phyloP scores from a whole-genome alignment of 2,888 invertebrate species.

The Chrysolina americana region DNA sequence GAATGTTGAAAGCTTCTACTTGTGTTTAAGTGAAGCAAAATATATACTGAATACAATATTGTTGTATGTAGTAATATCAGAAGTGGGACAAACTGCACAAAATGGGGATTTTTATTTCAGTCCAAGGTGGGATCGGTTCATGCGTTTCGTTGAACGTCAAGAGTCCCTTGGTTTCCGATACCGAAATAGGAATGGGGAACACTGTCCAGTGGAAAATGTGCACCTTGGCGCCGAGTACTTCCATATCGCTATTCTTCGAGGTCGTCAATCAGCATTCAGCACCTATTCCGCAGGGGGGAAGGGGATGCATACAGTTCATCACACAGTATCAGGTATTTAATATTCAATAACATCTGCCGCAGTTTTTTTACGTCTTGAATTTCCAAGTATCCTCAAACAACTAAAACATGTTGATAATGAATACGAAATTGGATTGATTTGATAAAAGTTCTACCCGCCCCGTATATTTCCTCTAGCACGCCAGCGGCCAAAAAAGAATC shows the following conservation, averaged over 20 bases:
- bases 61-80: background rate
- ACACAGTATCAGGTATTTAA: constrained; percentile 89
- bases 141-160: constrained; percentile 96
- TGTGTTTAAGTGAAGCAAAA: too few relatives aligned
- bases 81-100: background rate
- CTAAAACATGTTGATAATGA: too few relatives aligned
- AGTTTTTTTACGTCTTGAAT: too few relatives aligned
- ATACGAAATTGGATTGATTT: too few relatives aligned
- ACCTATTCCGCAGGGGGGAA: constrained; percentile 94
- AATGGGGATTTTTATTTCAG: constrained; percentile 65
- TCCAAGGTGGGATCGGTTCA: constrained; percentile 95
- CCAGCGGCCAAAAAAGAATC: constrained; percentile 94
- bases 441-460: too few relatives aligned
- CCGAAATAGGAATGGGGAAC: constrained; percentile 97
- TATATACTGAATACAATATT: background rate
- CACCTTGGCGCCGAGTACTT: constrained; percentile 91
- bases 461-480: constrained; percentile 73
- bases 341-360: too few relatives aligned
- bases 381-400: too few relatives aligned
- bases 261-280: constrained; percentile 96
- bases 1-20: too few relatives aligned
- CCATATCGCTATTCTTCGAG: constrained; percentile 96
- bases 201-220: constrained; percentile 99
- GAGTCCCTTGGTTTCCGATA: constrained; percentile 93
- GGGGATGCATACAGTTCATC: constrained; percentile 98